Evolutionary conservation across 1,140 invertebrate genomes (phyloP).

Genomic region (Bombyx mori): ASM3026992v2 NC_085121.1:5685001-5685500

Average conservation of each 20-base stretch:
- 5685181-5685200: slow-evolving; percentile 27
- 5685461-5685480: no score
- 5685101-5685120: slow-evolving; percentile 52
- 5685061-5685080: slow-evolving; percentile 38
- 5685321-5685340: no score
- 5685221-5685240: slow-evolving; percentile 18
- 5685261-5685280: background rate
- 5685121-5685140: slow-evolving; percentile 36
- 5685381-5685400: no score
- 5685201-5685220: slow-evolving; percentile 19
- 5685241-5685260: slow-evolving; percentile 27
- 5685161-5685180: slow-evolving; percentile 60
- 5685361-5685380: no score
- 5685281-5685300: background rate
- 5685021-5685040: no score
- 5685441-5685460: no score
- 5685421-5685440: no score
- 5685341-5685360: no score
- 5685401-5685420: no score
- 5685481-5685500: no score
- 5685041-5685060: slow-evolving; percentile 44
- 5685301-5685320: background rate
- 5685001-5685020: no score
- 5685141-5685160: slow-evolving; percentile 56
- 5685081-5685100: slow-evolving; percentile 54